A percentile compares a stretch with the other conserved stretches of the same genome.
Evolutionary conservation across 2,113 vertebrate species (phyloP).

Genomic region (Vireo altiloquus): DNA sequence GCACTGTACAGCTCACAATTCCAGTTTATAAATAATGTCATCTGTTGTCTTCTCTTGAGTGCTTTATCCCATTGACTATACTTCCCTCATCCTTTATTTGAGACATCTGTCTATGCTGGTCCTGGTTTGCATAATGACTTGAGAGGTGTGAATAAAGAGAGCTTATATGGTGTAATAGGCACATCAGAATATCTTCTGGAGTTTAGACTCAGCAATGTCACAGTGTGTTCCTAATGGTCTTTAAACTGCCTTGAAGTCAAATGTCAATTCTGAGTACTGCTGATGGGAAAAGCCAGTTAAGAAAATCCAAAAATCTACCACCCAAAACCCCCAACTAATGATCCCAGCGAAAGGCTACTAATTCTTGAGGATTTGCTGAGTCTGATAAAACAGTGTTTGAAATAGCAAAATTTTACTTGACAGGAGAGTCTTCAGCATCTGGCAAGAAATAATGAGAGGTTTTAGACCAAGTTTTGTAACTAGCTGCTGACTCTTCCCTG

Average conservation of each 20-base stretch:
- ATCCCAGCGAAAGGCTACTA: background rate
- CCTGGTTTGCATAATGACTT: slow-evolving; percentile 1
- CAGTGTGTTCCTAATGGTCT: background rate
- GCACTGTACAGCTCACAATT: background rate
- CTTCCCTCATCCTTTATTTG: background rate
- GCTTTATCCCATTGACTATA: background rate
- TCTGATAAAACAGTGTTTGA: background rate
- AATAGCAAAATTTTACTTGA: background rate
- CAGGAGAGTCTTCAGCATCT: background rate
- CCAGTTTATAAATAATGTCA: slow-evolving; percentile 27
- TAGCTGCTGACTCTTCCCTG: background rate
- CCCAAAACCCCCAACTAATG: background rate
- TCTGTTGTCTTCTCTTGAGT: background rate
- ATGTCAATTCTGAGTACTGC: background rate
- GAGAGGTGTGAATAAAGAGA: background rate
- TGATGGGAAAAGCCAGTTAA: background rate
- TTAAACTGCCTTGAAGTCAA: slow-evolving; percentile 4
- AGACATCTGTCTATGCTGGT: background rate
- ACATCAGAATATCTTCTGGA: background rate
- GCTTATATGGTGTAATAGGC: background rate
- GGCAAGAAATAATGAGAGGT: background rate
- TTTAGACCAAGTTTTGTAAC: background rate
- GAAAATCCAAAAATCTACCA: background rate
- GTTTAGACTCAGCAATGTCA: background rate
- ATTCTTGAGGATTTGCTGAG: background rate